These are phyloP conservation scores for Scaptomyza hsui DNA, from an alignment of 1,140 invertebrate species.

Conservation along the genomic window DNA sequence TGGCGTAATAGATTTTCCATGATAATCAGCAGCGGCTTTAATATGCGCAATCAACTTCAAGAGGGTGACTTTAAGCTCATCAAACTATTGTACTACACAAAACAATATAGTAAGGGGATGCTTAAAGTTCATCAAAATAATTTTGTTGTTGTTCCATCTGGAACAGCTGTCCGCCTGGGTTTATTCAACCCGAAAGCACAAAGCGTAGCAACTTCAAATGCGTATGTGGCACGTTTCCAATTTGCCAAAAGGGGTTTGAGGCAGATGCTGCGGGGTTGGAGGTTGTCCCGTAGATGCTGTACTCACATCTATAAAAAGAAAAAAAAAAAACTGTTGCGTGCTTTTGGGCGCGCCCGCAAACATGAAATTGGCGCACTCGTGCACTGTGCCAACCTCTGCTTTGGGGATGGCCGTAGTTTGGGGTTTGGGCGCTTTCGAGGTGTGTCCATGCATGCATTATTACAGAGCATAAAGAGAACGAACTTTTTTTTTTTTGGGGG, in stretches of 20 bases:
- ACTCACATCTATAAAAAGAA: constrained; percentile 1
- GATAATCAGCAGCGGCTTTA: constrained; percentile 12
- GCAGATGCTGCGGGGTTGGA: background rate
- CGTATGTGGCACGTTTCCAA: constrained; percentile 36
- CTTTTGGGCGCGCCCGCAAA: constrained; percentile 45
- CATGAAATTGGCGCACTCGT: constrained; percentile 69
- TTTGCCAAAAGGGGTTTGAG: background rate
- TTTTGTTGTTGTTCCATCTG: constrained; percentile 11
- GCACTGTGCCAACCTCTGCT: constrained; percentile 53
- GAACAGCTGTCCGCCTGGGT: constrained; percentile 39
- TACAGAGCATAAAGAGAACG: constrained; percentile 12
- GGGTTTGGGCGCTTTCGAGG: constrained; percentile 52
- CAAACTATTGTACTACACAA: constrained; percentile 5
- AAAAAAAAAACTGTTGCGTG: constrained; percentile 74
- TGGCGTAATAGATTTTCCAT: constrained; percentile 34
- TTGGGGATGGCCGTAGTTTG: constrained; percentile 14
- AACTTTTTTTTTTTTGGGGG: constrained; percentile 22
- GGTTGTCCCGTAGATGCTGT: constrained; percentile 58
- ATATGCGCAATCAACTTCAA: constrained; percentile 39
- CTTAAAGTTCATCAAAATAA: constrained; percentile 11
- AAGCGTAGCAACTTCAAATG: constrained; percentile 27
- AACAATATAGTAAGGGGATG: background rate
- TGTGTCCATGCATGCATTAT: constrained; percentile 51
- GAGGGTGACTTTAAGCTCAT: constrained; percentile 40
- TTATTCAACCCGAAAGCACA: constrained; percentile 66